Conservation (phyloP, 92 coral and sea anemone genomes). For the Siderastrea radians region DNA sequence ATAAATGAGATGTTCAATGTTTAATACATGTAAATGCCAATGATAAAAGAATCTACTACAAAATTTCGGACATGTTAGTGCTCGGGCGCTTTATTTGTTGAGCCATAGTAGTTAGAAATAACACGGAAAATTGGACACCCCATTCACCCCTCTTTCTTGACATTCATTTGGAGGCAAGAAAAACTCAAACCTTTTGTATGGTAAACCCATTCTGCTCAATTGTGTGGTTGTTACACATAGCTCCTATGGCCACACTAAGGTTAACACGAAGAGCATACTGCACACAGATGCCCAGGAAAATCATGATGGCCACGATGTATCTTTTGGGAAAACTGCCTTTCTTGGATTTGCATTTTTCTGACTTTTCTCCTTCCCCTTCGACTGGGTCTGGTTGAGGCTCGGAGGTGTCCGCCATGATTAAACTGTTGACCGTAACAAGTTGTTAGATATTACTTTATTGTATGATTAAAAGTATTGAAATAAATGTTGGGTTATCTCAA, state of each 20-base stretch:
- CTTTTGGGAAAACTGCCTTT: slow-evolving; percentile 89
- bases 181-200: slow-evolving; percentile 75
- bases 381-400: slow-evolving; percentile 83
- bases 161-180: background rate
- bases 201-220: slow-evolving; percentile 94
- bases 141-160: background rate
- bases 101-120: too few relatives aligned
- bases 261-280: slow-evolving; percentile 98
- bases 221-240: slow-evolving; percentile 96
- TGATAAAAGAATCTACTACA: too few relatives aligned
- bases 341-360: slow-evolving; percentile 30
- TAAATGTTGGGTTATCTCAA: too few relatives aligned
- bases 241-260: slow-evolving; percentile 95
- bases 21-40: too few relatives aligned
- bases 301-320: slow-evolving; percentile 92
- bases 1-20: too few relatives aligned
- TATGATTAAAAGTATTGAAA: too few relatives aligned
- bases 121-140: background rate
- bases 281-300: slow-evolving; percentile 93
- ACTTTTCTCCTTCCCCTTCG: slow-evolving; percentile 74
- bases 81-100: too few relatives aligned
- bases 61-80: too few relatives aligned
- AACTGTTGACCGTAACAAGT: background rate
- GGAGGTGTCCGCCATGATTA: slow-evolving; percentile 32
- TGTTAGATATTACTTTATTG: background rate